Base-by-base conservation (phyloP, 2,113 vertebrate genomes). In the Eclectus roratus region DNA sequence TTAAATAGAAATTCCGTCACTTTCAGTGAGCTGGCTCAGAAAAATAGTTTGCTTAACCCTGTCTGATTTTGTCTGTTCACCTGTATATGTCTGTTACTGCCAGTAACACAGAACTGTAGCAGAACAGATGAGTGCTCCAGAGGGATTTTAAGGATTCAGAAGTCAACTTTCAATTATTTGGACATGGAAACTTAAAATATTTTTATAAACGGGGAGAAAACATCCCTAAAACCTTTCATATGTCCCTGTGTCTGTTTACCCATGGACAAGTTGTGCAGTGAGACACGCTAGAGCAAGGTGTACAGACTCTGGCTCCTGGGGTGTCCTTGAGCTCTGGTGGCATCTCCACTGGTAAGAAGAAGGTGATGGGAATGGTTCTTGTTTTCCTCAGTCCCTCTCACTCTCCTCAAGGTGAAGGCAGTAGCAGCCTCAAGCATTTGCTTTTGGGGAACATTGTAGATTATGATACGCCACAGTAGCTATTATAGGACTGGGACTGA, bases 1-100 rank as follows among this genome's bases (percentile, higher is more conserved):
- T 85, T 93, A 92, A 88, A 88, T 90, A 70, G 49, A 66, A 90
- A 85, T 83, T 69, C 76, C 64, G 58, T 93, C 52, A 37, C 31
- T 83, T 94, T 85, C 58, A 46, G 44, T 56, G 60, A 37, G 13
- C 33, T 91, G 82, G 61, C 56, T 89, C 70, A 61, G 78, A 53
- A 80, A 53, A 77, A 43, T 5, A 41, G 27, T 80, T 88, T 82
- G 39, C 37, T 68, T 0, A 1, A 3, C 55, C 46, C 9, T 8
- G 7, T 79, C 47, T 80, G 69, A 23, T 82, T 63, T 39, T 80
- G 46, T 56, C 76, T 93, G 73, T 80, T 79, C 61, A 68, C 69
- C 37, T 72, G 63, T 8, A 41, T 53, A 3, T 74, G 73, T 85
- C 46, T 60, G 17, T 81, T 89, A 14, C 3, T 68, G 47, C 76